phyloP scores from a whole-genome alignment of 2,113 vertebrate genomes.

The Amphilophus citrinellus region DNA sequence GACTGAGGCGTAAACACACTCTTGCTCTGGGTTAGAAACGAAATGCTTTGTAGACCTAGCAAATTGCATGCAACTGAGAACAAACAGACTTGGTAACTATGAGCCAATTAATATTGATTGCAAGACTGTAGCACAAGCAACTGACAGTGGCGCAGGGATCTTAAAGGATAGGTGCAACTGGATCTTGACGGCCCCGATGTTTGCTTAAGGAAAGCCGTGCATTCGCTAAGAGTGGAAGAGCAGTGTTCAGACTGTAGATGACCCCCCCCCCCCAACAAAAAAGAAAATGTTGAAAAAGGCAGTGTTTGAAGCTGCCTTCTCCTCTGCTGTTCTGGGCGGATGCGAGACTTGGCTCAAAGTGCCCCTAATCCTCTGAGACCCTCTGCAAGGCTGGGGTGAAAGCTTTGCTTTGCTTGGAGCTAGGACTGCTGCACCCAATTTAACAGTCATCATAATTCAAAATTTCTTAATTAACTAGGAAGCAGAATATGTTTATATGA shows the following conservation, averaged over 20 bases:
- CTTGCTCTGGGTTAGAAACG: conserved; percentile 24
- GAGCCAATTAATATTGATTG: conserved; percentile 43
- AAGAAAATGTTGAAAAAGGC: conserved; percentile 29
- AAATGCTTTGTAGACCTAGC: conserved; percentile 35
- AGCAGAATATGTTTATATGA: neutral
- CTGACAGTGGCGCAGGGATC: neutral
- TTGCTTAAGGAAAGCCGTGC: conserved; percentile 5
- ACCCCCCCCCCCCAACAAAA: neutral
- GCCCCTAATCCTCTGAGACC: conserved; percentile 48
- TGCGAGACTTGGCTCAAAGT: conserved; percentile 53
- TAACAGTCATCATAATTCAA: conserved; percentile 23
- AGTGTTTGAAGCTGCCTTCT: conserved; percentile 52
- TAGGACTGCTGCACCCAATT: neutral
- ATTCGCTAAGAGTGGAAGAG: neutral
- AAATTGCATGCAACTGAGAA: conserved; percentile 47
- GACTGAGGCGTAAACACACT: neutral
- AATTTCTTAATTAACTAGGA: conserved; percentile 25
- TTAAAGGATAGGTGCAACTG: neutral
- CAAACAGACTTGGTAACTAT: conserved; percentile 55
- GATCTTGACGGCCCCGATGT: neutral
- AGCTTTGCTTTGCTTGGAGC: conserved; percentile 33
- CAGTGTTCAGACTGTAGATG: conserved; percentile 27
- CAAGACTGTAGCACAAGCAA: conserved; percentile 10
- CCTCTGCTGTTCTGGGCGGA: conserved; percentile 37
- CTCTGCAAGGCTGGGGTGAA: conserved; percentile 25